Conservation (phyloP, 2,888 invertebrate genomes). For the Chesias legatella region DNA sequence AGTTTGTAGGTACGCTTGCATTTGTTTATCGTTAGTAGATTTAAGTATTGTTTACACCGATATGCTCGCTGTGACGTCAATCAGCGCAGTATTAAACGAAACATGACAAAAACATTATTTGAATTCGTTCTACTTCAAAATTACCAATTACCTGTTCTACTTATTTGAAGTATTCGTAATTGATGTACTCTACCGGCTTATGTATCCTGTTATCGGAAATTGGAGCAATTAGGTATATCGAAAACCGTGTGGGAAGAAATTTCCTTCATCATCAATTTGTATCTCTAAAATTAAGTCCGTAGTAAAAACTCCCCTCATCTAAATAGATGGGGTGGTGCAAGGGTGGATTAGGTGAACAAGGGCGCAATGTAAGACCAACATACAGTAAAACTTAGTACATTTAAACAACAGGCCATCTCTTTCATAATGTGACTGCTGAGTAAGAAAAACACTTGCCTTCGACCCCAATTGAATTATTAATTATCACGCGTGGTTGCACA, state of each 20-base stretch:
- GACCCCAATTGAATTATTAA: conserved; percentile 4
- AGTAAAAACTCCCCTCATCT: conserved; percentile 14
- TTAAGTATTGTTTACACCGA: conserved; percentile 31
- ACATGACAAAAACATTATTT: too few relatives aligned
- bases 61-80: conserved; percentile 33
- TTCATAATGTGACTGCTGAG: neutral
- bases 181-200: too few relatives aligned
- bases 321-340: conserved; percentile 12
- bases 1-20: conserved; percentile 60
- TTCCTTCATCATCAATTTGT: conserved; percentile 3
- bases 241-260: neutral
- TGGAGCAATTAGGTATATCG: neutral
- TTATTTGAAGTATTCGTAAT: too few relatives aligned
- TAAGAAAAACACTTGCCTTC: conserved; percentile 1
- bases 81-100: too few relatives aligned
- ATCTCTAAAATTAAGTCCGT: conserved; percentile 4
- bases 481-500: conserved; percentile 1
- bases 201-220: too few relatives aligned
- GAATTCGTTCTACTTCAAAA: neutral
- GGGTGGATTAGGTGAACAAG: conserved; percentile 3
- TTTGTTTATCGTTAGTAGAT: conserved; percentile 44
- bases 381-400: too few relatives aligned
- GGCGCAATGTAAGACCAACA: neutral
- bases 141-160: neutral
- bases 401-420: neutral